These are phyloP conservation scores for Cyanocitta stelleri DNA, from an alignment of 2,113 vertebrate genomes.

Conservation along the genomic window DNA sequence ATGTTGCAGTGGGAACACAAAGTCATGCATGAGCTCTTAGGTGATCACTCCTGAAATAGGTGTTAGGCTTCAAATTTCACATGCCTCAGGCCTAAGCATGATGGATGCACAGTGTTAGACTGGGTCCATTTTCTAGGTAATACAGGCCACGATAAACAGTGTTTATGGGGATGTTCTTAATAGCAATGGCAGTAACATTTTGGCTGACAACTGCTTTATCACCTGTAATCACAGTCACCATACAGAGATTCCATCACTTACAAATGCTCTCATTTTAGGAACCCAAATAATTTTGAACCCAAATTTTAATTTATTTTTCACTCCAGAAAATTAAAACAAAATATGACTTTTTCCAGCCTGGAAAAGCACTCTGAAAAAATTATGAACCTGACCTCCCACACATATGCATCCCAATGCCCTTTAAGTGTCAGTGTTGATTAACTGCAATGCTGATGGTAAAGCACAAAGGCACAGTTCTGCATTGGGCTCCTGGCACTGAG, in stretches of 20 bases:
- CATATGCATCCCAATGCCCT: accelerated
- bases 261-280: neutral
- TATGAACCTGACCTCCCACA: neutral
- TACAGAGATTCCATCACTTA: neutral
- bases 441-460: neutral
- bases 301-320: neutral
- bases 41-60: accelerated
- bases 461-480: neutral
- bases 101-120: neutral
- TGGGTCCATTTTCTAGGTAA: neutral
- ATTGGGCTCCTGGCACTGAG: neutral
- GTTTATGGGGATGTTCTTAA: neutral
- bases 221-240: neutral
- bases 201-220: neutral
- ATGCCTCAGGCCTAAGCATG: neutral
- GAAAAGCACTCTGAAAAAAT: neutral
- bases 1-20: neutral
- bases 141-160: neutral
- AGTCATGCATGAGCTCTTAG: neutral
- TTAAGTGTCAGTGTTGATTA: neutral
- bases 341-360: neutral
- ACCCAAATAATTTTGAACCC: neutral
- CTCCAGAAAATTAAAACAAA: neutral
- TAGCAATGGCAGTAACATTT: neutral
- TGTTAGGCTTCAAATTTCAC: neutral